phyloP scores from a whole-genome alignment of 1,140 invertebrate species.

The Drosophila subpulchrella region DNA sequence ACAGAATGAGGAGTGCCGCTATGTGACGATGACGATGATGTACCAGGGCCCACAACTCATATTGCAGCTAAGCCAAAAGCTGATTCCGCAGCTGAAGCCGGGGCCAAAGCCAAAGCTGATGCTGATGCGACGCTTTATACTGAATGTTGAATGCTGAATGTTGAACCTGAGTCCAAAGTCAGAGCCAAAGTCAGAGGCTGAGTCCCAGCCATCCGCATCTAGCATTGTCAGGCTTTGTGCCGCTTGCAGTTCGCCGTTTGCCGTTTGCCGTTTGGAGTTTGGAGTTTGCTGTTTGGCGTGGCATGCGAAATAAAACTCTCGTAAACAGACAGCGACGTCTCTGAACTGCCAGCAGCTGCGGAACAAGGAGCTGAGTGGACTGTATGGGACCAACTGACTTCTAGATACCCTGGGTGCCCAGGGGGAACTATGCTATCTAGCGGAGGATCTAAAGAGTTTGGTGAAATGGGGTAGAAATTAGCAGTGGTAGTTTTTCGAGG shows the following conservation, averaged over 20 bases:
- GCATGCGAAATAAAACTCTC: slow-evolving; percentile 78
- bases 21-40: slow-evolving; percentile 63
- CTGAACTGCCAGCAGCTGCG: slow-evolving; percentile 54
- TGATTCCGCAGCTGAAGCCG: slow-evolving; percentile 17
- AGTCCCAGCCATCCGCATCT: slow-evolving; percentile 44
- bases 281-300: slow-evolving; percentile 60
- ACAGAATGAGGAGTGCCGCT: slow-evolving; percentile 62
- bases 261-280: slow-evolving; percentile 35
- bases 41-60: slow-evolving; percentile 60
- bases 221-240: slow-evolving; percentile 78
- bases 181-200: slow-evolving; percentile 32
- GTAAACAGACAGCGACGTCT: slow-evolving; percentile 76
- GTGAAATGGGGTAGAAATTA: no score
- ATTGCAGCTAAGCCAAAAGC: slow-evolving; percentile 47
- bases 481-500: no score
- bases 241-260: slow-evolving; percentile 17
- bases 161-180: slow-evolving; percentile 40
- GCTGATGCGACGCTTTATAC: slow-evolving; percentile 5
- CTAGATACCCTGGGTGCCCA: slow-evolving; percentile 4
- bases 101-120: slow-evolving; percentile 21
- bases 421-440: neutral
- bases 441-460: no score
- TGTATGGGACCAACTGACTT: neutral
- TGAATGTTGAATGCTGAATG: slow-evolving; percentile 3
- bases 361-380: slow-evolving; percentile 21